Evolutionary conservation across 2,113 vertebrate species (phyloP).

Genomic region (Pica pica): DNA sequence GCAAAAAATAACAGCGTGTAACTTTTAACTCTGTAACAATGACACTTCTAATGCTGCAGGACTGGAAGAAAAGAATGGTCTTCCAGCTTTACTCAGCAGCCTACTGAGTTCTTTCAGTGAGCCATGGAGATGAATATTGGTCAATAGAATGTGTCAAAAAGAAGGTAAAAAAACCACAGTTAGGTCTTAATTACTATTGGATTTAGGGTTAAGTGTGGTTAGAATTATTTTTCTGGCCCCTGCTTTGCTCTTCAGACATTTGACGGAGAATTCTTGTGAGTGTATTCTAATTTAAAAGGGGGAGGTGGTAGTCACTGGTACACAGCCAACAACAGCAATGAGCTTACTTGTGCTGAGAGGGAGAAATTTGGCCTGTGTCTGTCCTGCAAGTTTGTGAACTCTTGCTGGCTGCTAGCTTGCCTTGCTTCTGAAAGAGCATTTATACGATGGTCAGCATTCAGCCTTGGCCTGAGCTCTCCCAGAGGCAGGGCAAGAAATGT

Average conservation of each 20-base stretch:
- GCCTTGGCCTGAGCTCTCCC: background rate
- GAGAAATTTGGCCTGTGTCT: background rate
- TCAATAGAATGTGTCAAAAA: background rate
- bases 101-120: background rate
- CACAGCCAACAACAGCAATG: background rate
- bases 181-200: background rate
- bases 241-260: background rate
- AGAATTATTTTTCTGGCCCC: background rate
- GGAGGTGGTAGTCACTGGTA: rapidly evolving
- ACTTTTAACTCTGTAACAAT: background rate
- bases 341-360: background rate
- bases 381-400: rapidly evolving
- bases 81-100: background rate
- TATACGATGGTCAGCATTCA: background rate
- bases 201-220: background rate
- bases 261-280: background rate
- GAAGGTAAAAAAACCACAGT: background rate
- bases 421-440: background rate
- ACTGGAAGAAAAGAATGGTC: background rate
- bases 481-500: background rate
- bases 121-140: background rate
- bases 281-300: background rate
- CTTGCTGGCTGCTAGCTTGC: background rate
- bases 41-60: background rate
- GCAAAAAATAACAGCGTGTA: background rate